Percentiles rank a stretch among this genome's conserved stretches.
phyloP scores from a whole-genome alignment of 2,888 invertebrate genomes.

The Steinernema carpocapsae region DNA sequence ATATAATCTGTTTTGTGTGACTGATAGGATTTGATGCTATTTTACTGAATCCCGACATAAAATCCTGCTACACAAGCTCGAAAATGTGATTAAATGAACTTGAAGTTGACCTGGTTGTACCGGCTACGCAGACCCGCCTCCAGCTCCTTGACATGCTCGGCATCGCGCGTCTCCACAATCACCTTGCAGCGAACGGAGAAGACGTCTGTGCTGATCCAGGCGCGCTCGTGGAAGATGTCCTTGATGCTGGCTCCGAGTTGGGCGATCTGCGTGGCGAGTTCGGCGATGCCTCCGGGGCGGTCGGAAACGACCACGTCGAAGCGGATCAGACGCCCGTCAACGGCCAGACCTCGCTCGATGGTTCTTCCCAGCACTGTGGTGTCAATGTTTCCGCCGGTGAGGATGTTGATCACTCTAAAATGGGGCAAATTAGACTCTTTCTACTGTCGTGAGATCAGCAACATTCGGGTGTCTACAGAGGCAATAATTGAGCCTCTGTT shows the following conservation, averaged over 20 bases:
- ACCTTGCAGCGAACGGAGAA: conserved; percentile 77
- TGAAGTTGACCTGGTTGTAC: conserved; percentile 17
- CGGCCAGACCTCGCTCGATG: conserved; percentile 71
- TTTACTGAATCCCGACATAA: background rate
- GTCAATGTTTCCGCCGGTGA: conserved; percentile 74
- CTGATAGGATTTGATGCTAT: background rate
- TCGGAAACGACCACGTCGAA: conserved; percentile 72
- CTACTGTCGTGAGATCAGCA: no score
- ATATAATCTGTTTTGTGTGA: no score
- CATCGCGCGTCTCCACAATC: conserved; percentile 85
- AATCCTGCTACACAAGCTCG: background rate
- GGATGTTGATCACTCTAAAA: conserved; percentile 71
- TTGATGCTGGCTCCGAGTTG: conserved; percentile 77
- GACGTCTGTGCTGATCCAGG: conserved; percentile 88
- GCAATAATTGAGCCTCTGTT: no score
- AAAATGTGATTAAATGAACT: conserved; percentile 4
- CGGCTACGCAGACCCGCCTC: conserved; percentile 72
- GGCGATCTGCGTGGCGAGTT: conserved; percentile 71
- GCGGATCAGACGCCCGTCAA: conserved; percentile 71
- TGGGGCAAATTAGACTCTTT: no score
- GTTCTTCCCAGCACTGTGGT: conserved; percentile 72
- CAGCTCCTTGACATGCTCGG: conserved; percentile 78
- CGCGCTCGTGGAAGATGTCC: conserved; percentile 92
- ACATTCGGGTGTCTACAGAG: no score
- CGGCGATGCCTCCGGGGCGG: conserved; percentile 72